Percentiles rank a stretch among this genome's conserved stretches.
Evolutionary conservation across 2,113 vertebrate genomes (phyloP).

Genomic region (Mirounga angustirostris): DNA sequence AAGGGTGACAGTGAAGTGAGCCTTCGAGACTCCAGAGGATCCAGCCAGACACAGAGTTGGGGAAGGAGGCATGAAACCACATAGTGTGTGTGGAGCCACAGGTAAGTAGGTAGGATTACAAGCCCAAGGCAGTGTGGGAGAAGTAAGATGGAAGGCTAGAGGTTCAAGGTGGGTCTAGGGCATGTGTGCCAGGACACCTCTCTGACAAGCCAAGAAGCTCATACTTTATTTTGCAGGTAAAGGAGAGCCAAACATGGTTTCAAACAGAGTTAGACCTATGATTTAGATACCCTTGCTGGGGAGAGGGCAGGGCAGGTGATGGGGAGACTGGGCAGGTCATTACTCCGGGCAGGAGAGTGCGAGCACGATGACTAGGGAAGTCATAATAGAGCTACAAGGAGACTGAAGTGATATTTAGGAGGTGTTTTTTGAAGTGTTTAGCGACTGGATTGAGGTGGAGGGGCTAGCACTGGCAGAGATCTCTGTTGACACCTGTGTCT

Average conservation of each 20-base stretch:
- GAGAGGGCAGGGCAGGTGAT: background rate
- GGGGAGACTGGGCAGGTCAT: background rate
- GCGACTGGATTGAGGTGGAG: background rate
- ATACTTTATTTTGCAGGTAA: background rate
- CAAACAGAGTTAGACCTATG: background rate
- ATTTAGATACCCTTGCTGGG: background rate
- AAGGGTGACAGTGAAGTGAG: background rate
- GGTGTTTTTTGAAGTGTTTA: background rate
- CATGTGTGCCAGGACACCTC: background rate
- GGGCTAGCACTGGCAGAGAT: too few species aligned
- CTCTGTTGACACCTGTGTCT: background rate
- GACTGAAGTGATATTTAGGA: background rate
- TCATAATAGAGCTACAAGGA: background rate
- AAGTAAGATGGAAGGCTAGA: background rate
- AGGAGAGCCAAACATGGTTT: background rate
- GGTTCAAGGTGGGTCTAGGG: background rate
- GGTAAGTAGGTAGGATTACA: background rate
- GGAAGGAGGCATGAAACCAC: background rate
- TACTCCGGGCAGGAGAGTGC: background rate
- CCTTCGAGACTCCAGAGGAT: background rate
- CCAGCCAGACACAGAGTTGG: background rate
- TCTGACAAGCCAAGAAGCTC: background rate
- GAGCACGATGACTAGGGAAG: background rate
- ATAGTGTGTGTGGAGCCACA: background rate
- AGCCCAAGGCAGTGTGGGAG: accelerated